Conservation (phyloP, 2,113 vertebrate genomes). For the Phyllostomus hastatus region DNA sequence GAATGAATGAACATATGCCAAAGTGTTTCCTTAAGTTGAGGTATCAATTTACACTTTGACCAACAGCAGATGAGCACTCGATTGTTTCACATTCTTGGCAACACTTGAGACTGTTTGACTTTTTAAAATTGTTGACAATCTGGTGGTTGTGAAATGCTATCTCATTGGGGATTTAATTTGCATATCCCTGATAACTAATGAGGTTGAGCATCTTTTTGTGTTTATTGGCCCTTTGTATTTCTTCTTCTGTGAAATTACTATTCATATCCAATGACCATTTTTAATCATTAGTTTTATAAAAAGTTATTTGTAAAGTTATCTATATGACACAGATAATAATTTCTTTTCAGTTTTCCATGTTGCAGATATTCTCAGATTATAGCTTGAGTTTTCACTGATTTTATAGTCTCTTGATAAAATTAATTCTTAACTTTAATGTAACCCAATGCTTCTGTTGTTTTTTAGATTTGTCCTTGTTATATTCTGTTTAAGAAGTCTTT, state of each 20-base stretch:
- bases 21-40: not conserved
- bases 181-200: constrained; percentile 12
- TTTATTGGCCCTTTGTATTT: constrained; percentile 44
- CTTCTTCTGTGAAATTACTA: constrained; percentile 17
- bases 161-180: constrained; percentile 43
- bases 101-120: constrained; percentile 36
- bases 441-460: not conserved
- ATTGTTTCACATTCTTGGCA: constrained; percentile 4
- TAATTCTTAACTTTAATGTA: not conserved
- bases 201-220: constrained; percentile 23
- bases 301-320: not conserved
- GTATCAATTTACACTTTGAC: not conserved
- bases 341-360: not conserved
- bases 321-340: not conserved
- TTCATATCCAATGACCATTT: not conserved
- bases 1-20: not conserved
- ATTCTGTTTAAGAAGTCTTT: not conserved
- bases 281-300: not conserved
- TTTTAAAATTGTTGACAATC: constrained; percentile 19
- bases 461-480: not conserved
- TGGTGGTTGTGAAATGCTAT: constrained; percentile 18
- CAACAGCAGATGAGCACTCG: not conserved
- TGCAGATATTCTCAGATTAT: not conserved
- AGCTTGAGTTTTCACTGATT: not conserved
- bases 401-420: not conserved